These are phyloP conservation scores for Formica exsecta DNA, from an alignment of 1,140 invertebrate species.

Conservation along the genomic window DNA sequence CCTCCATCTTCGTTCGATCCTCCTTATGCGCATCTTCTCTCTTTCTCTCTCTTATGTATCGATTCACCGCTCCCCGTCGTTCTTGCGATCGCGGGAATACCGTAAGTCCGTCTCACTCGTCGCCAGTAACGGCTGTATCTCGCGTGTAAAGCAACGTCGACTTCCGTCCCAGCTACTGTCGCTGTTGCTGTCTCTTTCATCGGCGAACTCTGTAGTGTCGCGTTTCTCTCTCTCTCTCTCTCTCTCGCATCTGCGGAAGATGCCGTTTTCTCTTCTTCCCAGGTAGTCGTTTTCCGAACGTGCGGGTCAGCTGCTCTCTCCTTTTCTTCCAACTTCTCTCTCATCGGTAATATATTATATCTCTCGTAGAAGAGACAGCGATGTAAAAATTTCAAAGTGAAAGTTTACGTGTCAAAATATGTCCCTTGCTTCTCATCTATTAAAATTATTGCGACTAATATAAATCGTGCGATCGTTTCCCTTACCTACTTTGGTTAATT, in stretches of 20 bases:
- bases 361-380: neutral
- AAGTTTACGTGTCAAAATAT: conserved; percentile 16
- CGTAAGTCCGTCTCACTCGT: conserved; percentile 22
- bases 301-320: conserved; percentile 58
- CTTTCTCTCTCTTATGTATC: conserved; percentile 37
- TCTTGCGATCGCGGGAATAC: conserved; percentile 5
- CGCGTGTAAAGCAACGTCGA: conserved; percentile 33
- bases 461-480: neutral
- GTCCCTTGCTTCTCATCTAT: neutral
- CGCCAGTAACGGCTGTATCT: conserved; percentile 27
- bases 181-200: conserved; percentile 20
- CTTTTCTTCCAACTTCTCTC: neutral
- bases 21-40: conserved; percentile 24
- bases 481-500: neutral
- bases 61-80: conserved; percentile 59
- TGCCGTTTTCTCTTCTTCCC: conserved; percentile 22
- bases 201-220: neutral
- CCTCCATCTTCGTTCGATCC: conserved; percentile 60
- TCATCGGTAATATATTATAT: neutral
- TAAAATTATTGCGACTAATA: neutral
- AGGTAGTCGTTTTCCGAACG: conserved; percentile 30
- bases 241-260: conserved; percentile 5
- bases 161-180: conserved; percentile 43
- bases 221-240: conserved; percentile 1
- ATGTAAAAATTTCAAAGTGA: conserved; percentile 2